Base-by-base conservation (phyloP, 2,113 vertebrate species). In the Sapayoa aenigma region DNA sequence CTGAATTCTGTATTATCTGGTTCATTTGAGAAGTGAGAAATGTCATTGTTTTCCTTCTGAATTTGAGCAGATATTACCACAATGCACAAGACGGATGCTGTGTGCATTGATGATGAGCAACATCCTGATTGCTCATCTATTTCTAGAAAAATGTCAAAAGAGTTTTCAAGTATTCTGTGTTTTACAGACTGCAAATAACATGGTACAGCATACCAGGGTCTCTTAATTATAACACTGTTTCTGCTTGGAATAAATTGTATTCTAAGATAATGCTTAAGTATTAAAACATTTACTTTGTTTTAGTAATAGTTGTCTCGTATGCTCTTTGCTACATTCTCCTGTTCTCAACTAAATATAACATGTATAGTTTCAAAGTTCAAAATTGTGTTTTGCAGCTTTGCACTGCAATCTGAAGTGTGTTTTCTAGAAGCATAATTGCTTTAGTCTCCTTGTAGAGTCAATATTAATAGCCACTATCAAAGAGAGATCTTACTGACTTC, bases 1-100 rank as follows among this genome's bases (percentile, higher is more conserved):
- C 81, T 94, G 75, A 95, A 69, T 72, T 86, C 58, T 75, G 85
- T 74, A 68, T 71, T 76, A 68, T 95, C 80, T 92, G 30, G 35
- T 93, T 30, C 58, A 42, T 84, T 88, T 87, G 76, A 87, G 83
- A 96, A 59, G 60, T 81, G 60, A 93, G 87, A 82, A 85, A 87
- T 68, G 52, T 25, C 35, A 65, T 68, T 93, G 76, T 75, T 96
- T 91, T 76, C 35, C 22, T 72, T 63, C 41, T 74, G 17, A 67
- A 28, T 58, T 76, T 69, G 49, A 86, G 49, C 8, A 23, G 42
- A 27, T 83, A 72, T 65, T 82, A 16, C 49, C 42, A 41, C 46
- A 58, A 9, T 37, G 27, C n/a, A 66, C 27, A 83, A 28, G 33
- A 72, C 7, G 12, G 20, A 37, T 78, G 17, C 23, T 79, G 30